Base-by-base conservation (phyloP, 2,888 invertebrate species). In the Pyrrhosoma nymphula region DNA sequence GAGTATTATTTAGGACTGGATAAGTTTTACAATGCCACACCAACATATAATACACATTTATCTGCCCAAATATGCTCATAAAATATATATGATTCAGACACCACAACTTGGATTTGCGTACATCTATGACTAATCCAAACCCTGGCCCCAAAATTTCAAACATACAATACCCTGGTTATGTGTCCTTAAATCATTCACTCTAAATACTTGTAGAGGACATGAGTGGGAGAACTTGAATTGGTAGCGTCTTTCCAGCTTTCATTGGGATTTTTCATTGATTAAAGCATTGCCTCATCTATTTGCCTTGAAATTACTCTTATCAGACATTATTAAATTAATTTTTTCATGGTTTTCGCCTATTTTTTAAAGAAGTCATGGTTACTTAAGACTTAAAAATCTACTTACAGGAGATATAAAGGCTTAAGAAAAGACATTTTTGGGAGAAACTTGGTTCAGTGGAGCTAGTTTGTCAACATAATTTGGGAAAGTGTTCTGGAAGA, bases 401-500 rank as follows among this genome's bases (percentile, higher is more conserved):
- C 63, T 1, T 55, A 47, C 26, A 47, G 47, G 14, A 47, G 69
- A 69, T 69, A 39, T 39, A n/a, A 47, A 89, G n/a, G 26, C 56
- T 75, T 47, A 30, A 63, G 26, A 39, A n/a, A 69, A 69, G 60
- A 69, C 69, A 69, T 47, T 26, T 35, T 47, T 26, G 35, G 75
- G 39, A 93, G 69, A 93, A 16, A 93, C 12, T 56, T 47, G 88
- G 47, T 26, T 55, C 69, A 47, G 47, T 93, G 14, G 18, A 93
- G 63, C 69, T n/a, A n/a, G 35, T 10, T 10, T 75, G 69, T 16
- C 16, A 39, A 1, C 39, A 39, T 47, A 47, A 69, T 47, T 69
- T 69, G 63, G 39, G 93, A 47, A 63, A 63, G 39, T 63, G 63
- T 75, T 93, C 55, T 93, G 93, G 93, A 93, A 93, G 93, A 93